phyloP scores from a whole-genome alignment of 92 coral and sea anemone genomes.

The Bergia puertoricense region DNA sequence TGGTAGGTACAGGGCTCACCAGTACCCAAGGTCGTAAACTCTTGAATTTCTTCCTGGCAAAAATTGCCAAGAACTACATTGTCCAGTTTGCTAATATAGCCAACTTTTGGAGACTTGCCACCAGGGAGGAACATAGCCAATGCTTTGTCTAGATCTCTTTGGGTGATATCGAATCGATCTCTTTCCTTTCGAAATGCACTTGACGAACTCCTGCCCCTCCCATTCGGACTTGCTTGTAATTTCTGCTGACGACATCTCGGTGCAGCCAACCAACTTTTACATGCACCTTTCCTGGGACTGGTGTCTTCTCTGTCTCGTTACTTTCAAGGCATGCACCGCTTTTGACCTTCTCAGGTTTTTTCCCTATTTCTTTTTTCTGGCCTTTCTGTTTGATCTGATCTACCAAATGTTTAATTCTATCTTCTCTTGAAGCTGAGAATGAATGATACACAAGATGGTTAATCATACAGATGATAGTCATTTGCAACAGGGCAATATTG shows the following conservation, averaged over 20 bases:
- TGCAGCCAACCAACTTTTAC: conserved; percentile 15
- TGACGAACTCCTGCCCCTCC: conserved; percentile 16
- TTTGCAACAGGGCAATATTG: conserved; percentile 4
- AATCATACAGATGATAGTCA: neutral
- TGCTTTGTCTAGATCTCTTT: neutral
- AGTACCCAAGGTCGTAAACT: conserved; percentile 4
- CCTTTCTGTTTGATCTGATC: conserved; percentile 17
- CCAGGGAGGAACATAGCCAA: neutral
- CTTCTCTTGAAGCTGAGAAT: conserved; percentile 16
- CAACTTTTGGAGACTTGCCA: conserved; percentile 3
- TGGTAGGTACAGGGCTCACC: neutral
- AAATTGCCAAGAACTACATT: conserved; percentile 6
- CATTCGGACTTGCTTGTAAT: conserved; percentile 5
- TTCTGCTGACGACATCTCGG: conserved; percentile 7
- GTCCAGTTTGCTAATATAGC: neutral
- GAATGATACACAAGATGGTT: conserved; percentile 21
- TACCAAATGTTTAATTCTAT: conserved; percentile 12
- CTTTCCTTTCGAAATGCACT: neutral
- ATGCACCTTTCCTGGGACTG: neutral
- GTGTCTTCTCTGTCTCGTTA: conserved; percentile 10
- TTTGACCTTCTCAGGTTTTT: neutral
- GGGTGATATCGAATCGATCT: conserved; percentile 6
- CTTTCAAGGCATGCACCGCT: conserved; percentile 15
- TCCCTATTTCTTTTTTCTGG: neutral
- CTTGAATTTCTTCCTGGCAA: neutral